phyloP scores from a whole-genome alignment of 2,113 vertebrate species.

The Oryctolagus cuniculus region DNA sequence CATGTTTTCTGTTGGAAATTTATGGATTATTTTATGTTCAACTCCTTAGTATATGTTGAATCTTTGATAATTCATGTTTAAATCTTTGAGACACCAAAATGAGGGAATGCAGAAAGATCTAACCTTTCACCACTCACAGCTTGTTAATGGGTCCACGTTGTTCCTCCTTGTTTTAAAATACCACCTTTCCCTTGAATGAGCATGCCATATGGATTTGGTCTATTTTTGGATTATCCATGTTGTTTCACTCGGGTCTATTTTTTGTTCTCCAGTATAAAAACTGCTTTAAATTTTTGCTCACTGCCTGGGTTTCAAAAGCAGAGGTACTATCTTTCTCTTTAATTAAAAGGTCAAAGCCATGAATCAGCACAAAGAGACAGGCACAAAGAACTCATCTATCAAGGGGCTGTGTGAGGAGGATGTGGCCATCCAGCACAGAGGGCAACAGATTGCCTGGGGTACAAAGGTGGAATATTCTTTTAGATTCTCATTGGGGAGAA shows the following conservation, averaged over 20 bases:
- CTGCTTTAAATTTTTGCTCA: constrained; percentile 15
- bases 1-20: neutral
- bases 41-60: neutral
- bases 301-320: neutral
- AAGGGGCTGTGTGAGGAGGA: neutral
- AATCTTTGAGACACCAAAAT: neutral
- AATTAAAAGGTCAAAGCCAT: neutral
- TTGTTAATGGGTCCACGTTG: neutral
- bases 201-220: neutral
- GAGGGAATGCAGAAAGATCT: too few relatives aligned
- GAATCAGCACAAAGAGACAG: too few relatives aligned
- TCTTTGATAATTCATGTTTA: neutral
- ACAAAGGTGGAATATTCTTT: neutral
- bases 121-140: neutral
- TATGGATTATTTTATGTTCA: constrained; percentile 32
- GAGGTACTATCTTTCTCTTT: neutral
- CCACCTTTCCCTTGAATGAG: neutral
- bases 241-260: neutral
- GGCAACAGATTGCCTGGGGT: neutral
- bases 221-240: neutral
- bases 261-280: neutral
- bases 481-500: neutral
- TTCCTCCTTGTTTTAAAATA: neutral
- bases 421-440: neutral
- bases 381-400: neutral